Conservation (phyloP, 2,113 vertebrate species). For the Pachypanchax playfairii region DNA sequence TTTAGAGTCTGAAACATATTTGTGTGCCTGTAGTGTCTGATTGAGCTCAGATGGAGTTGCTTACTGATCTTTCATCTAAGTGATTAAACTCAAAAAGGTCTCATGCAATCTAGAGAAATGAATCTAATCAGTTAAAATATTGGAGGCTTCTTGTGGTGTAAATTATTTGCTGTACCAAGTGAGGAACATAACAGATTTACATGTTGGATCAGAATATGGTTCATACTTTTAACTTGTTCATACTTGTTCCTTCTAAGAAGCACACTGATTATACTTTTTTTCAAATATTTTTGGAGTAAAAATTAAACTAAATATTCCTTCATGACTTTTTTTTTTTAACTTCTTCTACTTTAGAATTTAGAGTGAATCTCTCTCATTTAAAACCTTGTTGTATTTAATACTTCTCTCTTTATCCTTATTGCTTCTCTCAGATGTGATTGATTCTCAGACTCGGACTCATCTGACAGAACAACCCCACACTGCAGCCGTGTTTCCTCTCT, state of each 20-base stretch:
- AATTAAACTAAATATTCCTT: too few relatives aligned
- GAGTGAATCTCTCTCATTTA: background rate
- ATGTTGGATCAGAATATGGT: too few relatives aligned
- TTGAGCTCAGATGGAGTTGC: background rate
- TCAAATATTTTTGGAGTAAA: too few relatives aligned
- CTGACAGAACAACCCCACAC: slow-evolving; percentile 31
- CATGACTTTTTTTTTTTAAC: too few relatives aligned
- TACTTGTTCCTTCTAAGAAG: too few relatives aligned
- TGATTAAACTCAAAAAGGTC: too few relatives aligned
- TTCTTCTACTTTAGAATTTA: too few relatives aligned
- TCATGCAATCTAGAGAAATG: background rate
- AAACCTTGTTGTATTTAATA: background rate
- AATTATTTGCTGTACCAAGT: too few relatives aligned
- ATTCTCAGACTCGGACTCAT: slow-evolving; percentile 23
- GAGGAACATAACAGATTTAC: too few relatives aligned
- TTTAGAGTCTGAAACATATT: background rate
- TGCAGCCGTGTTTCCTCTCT: slow-evolving; percentile 28
- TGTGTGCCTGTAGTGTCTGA: background rate
- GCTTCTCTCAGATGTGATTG: slow-evolving; percentile 15
- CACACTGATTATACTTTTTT: too few relatives aligned
- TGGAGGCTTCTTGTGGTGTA: background rate
- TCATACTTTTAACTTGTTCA: too few relatives aligned
- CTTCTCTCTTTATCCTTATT: slow-evolving; percentile 3
- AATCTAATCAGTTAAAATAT: background rate
- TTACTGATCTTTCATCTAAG: background rate